Evolutionary conservation across 2,113 vertebrate genomes (phyloP).

Genomic region (Python bivittatus): DNA sequence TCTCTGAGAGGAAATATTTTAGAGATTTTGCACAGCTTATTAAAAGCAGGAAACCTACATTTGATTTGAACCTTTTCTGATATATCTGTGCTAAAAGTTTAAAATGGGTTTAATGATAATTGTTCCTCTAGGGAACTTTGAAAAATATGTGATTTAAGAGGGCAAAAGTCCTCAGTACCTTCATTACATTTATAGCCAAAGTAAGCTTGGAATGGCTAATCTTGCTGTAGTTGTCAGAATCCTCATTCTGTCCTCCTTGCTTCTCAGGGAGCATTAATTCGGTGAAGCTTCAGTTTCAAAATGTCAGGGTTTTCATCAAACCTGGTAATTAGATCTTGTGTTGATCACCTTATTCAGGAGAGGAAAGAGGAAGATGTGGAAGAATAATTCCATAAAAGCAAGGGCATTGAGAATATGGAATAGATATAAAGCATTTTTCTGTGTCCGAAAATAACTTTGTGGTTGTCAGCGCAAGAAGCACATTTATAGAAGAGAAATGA

Average conservation of each 20-base stretch:
- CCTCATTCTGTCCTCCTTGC: background rate
- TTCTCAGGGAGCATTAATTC: background rate
- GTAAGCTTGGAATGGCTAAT: background rate
- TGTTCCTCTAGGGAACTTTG: background rate
- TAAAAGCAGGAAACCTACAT: background rate
- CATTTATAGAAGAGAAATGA: no score
- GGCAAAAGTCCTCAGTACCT: background rate
- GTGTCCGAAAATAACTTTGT: no score
- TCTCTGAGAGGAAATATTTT: background rate
- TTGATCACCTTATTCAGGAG: conserved; percentile 28
- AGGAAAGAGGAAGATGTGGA: conserved; percentile 44
- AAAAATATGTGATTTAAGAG: background rate
- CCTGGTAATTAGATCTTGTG: conserved; percentile 43
- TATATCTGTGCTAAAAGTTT: background rate
- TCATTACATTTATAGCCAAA: background rate
- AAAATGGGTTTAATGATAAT: background rate
- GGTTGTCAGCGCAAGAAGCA: no score
- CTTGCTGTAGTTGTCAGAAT: no score
- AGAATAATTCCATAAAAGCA: conserved; percentile 44
- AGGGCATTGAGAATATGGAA: no score
- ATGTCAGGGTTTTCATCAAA: background rate
- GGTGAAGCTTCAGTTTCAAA: background rate
- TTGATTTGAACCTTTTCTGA: background rate
- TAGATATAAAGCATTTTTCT: no score
- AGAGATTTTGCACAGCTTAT: background rate